Evolutionary conservation across 2,113 vertebrate genomes (phyloP).

Genomic region (Plestiodon gilberti): DNA sequence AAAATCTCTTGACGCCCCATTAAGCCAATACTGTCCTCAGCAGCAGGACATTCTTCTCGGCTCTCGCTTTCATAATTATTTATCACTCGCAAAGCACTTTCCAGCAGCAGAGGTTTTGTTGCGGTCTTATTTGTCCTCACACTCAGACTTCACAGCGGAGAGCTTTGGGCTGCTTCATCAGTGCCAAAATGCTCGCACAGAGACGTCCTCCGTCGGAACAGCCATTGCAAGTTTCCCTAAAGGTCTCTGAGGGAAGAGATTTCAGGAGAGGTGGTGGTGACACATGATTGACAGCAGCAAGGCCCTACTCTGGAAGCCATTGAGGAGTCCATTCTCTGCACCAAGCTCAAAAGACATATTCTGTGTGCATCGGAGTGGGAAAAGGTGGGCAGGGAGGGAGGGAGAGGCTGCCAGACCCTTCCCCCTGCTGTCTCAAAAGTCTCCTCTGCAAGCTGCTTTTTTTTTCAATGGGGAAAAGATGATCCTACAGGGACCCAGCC

Average conservation of each 20-base stretch:
- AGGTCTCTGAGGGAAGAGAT: conserved; percentile 2
- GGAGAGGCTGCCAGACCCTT: too few species aligned
- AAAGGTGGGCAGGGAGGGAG: too few species aligned
- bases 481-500: too few species aligned
- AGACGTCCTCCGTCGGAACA: too few species aligned
- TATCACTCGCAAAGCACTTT: neutral
- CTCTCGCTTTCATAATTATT: neutral
- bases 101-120: neutral
- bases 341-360: neutral
- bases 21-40: neutral
- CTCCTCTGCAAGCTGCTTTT: too few species aligned
- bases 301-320: conserved; percentile 14
- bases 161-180: conserved; percentile 19
- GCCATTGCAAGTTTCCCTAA: conserved; percentile 13
- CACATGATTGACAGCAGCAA: conserved; percentile 59
- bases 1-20: neutral
- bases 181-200: neutral
- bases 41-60: neutral
- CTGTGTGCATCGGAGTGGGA: neutral
- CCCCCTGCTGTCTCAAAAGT: too few species aligned
- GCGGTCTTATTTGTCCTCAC: neutral
- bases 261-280: conserved; percentile 60
- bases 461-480: too few species aligned
- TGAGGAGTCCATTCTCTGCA: neutral
- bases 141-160: neutral